Evolutionary conservation across 2,113 vertebrate genomes (phyloP), one percentile per base, ranked within the genome.

Genomic region (Tragelaphus scriptus): DNA sequence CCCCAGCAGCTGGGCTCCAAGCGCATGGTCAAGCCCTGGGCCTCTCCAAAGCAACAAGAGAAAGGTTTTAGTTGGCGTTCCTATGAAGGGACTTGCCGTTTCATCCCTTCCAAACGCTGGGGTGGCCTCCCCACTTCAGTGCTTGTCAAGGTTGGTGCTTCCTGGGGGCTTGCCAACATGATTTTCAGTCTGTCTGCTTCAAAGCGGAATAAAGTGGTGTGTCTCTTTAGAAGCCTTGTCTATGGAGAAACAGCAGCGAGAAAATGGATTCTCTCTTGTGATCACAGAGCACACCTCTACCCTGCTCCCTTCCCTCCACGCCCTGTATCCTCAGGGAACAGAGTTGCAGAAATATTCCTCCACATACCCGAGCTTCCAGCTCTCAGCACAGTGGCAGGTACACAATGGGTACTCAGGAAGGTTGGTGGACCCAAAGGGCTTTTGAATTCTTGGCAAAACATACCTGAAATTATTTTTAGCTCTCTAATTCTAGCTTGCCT

Each of bases 401-500:
- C 47, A 19, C 17, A 32, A 2, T 2, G 14, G 23, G 49, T 55
- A 25, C 36, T 40, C 9, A 25, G 3, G 25, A 53, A 91, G 25
- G 25, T 75, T 55, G 55, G 80, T 17, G n/a, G 36, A 30, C 87
- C 12, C 11, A 84, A 61, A 3, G 28, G 56, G 63, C 71, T 68
- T 79, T 36, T 51, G 65, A 75, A 49, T 91, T 92, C 96, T 86
- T 96, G 65, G 65, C 81, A 88, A 88, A 84, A 85, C 11, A 26
- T n/a, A 58, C 95, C 97, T 94, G 63, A 47, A 81, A 21, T 81
- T 91, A 85, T 91, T 87, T 94, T 91, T 90, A 90, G 88, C 51
- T 71, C 82, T 96, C 19, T 90, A 32, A 58, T 85, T 71, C 71
- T 89, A 47, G 26, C 68, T 80, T 75, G 58, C 93, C 79, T 96